Evolutionary conservation across 2,888 invertebrate genomes (phyloP).

Genomic region (Erpobdella octoculata): DNA sequence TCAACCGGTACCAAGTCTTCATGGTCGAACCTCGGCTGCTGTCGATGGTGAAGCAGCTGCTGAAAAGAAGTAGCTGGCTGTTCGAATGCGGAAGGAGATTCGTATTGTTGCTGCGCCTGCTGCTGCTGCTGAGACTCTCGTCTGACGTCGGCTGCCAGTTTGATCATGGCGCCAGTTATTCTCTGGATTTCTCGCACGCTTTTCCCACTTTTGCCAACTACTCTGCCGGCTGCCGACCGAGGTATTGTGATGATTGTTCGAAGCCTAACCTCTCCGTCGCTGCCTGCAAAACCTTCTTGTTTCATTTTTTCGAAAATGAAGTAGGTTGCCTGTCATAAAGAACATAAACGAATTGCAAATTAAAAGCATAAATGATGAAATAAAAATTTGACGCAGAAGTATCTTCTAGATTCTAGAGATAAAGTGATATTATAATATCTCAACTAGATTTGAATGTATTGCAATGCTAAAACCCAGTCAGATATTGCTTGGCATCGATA

Average conservation of each 20-base stretch:
- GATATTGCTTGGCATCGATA: too few relatives aligned
- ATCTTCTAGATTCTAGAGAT: too few relatives aligned
- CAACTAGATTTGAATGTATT: neutral
- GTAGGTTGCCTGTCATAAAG: constrained; percentile 81
- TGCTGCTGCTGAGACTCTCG: constrained; percentile 7
- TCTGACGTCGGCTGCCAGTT: constrained; percentile 45
- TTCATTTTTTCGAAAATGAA: constrained; percentile 95
- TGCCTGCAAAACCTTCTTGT: constrained; percentile 57
- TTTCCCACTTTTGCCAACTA: constrained; percentile 73
- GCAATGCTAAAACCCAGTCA: too few relatives aligned
- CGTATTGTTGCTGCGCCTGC: neutral
- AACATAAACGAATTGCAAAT: neutral
- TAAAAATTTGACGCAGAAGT: neutral
- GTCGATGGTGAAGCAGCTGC: neutral
- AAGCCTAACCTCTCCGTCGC: constrained; percentile 69
- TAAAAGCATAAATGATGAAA: neutral
- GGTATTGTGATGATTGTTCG: constrained; percentile 87
- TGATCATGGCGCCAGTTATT: constrained; percentile 73
- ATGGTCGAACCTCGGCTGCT: constrained; percentile 18
- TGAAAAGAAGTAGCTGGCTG: neutral
- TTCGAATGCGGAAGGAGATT: neutral
- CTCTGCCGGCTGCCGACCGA: constrained; percentile 81
- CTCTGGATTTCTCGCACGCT: constrained; percentile 73
- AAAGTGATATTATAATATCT: neutral
- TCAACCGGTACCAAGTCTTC: constrained; percentile 39